Conservation (phyloP, 2,888 invertebrate genomes). For the Melieria omissa region DNA sequence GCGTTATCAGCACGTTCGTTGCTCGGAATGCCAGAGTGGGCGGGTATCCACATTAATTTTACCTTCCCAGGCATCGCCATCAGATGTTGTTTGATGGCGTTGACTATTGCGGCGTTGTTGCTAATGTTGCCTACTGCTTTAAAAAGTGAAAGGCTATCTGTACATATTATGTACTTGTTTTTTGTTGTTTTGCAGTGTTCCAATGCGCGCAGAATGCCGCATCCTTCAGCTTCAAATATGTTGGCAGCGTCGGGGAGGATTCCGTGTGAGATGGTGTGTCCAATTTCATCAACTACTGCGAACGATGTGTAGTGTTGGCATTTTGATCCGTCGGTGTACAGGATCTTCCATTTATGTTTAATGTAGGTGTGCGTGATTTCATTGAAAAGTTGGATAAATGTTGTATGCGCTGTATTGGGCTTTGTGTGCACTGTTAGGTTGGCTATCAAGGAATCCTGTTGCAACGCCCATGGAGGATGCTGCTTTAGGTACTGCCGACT, state of each 20-base stretch:
- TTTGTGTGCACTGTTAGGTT: no score
- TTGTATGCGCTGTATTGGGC: no score
- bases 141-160: no score
- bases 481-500: no score
- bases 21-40: neutral
- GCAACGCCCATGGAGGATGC: no score
- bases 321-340: neutral
- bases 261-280: neutral
- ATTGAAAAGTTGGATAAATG: neutral
- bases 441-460: no score
- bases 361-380: neutral
- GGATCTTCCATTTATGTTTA: neutral
- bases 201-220: neutral
- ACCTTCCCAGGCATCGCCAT: no score
- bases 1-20: neutral
- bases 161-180: no score
- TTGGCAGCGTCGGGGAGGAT: neutral
- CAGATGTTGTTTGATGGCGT: no score
- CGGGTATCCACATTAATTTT: neutral
- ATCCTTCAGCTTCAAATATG: neutral
- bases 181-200: neutral
- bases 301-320: neutral
- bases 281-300: neutral
- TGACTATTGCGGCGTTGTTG: no score
- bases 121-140: no score